A percentile compares a stretch with the other conserved stretches of the same genome.
These are phyloP conservation scores for Petrophora chlorosata DNA, from an alignment of 2,888 invertebrate species.

Conservation along the genomic window DNA sequence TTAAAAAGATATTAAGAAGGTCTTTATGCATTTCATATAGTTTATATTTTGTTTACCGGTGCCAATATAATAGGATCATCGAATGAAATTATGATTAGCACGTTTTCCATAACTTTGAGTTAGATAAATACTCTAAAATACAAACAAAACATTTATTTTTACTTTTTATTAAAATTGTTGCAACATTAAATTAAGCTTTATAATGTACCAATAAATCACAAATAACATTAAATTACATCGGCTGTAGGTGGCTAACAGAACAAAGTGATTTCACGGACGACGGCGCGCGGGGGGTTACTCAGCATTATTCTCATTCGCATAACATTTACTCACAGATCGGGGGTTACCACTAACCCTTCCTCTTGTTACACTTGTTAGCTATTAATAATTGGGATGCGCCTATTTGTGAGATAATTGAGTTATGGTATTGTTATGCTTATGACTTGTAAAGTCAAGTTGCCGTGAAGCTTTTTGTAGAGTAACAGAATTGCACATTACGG, in stretches of 20 bases:
- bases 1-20: too few relatives aligned
- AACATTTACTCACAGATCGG: constrained; percentile 70
- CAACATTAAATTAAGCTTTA: constrained; percentile 13
- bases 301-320: constrained; percentile 60
- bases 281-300: constrained; percentile 63
- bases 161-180: too few relatives aligned
- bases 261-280: constrained; percentile 80
- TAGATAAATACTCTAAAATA: too few relatives aligned
- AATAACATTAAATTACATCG: constrained; percentile 29
- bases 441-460: constrained; percentile 15
- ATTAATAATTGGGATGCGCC: constrained; percentile 67
- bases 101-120: too few relatives aligned
- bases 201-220: constrained; percentile 31
- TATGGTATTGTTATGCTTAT: constrained; percentile 3
- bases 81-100: too few relatives aligned
- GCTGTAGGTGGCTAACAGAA: constrained; percentile 71
- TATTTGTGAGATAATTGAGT: constrained; percentile 57
- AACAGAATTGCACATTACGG: too few relatives aligned
- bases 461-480: too few relatives aligned
- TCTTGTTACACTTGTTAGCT: constrained; percentile 60
- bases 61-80: too few relatives aligned
- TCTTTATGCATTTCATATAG: too few relatives aligned
- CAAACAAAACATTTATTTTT: too few relatives aligned
- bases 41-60: too few relatives aligned
- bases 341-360: constrained; percentile 54